phyloP scores from a whole-genome alignment of 2,888 invertebrate genomes.

The Drosophila kokeensis region DNA sequence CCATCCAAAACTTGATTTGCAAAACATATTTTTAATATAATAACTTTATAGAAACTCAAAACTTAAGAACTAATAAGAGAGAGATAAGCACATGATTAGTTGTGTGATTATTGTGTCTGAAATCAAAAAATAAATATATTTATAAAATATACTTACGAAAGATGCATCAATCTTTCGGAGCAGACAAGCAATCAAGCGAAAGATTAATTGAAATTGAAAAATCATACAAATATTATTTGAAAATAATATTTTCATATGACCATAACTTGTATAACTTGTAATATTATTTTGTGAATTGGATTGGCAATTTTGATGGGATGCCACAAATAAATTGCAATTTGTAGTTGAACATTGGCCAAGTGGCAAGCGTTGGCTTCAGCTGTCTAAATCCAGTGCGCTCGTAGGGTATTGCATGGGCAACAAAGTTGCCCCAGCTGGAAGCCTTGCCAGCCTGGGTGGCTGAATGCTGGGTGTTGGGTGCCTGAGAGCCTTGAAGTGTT shows the following conservation, averaged over 20 bases:
- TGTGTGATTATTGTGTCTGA: not conserved
- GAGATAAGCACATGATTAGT: not conserved
- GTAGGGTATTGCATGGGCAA: constrained; percentile 41
- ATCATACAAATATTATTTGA: not conserved
- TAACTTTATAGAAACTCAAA: no score
- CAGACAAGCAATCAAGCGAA: not conserved
- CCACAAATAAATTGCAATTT: not conserved
- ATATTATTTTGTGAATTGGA: not conserved
- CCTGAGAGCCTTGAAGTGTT: constrained; percentile 61
- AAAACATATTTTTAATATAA: not conserved
- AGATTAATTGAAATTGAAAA: not conserved
- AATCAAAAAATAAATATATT: not conserved
- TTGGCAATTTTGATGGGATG: not conserved
- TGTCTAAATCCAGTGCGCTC: not conserved
- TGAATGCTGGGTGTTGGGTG: constrained; percentile 5
- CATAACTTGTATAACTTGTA: not conserved
- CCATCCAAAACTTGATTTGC: not conserved
- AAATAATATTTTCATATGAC: not conserved
- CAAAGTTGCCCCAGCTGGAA: constrained; percentile 53
- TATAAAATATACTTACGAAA: no score
- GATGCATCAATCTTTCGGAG: not conserved
- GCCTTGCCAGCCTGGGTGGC: not conserved
- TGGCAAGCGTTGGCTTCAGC: not conserved
- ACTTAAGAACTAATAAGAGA: no score
- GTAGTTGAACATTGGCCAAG: not conserved